Conservation (phyloP, 2,113 vertebrate genomes). For the Laticauda colubrina region DNA sequence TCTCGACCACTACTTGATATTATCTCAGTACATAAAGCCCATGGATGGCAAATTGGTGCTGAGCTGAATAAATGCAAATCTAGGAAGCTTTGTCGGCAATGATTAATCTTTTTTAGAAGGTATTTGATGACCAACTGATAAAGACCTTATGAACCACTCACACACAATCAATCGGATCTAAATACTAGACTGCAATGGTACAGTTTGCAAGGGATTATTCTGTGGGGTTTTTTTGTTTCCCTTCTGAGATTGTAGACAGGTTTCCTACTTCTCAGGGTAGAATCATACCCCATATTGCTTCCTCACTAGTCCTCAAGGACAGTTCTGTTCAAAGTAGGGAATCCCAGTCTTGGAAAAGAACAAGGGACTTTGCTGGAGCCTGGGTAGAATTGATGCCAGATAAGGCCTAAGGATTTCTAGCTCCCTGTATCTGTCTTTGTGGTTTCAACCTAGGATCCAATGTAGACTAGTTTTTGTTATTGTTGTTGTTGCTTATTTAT, state of each 20-base stretch:
- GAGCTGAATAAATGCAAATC: background rate
- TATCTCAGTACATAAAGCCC: background rate
- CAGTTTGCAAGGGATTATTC: background rate
- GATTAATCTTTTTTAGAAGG: background rate
- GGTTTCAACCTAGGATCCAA: background rate
- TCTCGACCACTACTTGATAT: background rate
- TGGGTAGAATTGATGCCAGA: background rate
- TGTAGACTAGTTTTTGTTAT: background rate
- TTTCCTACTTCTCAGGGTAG: background rate
- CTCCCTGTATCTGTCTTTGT: background rate
- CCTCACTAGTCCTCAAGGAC: background rate
- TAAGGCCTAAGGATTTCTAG: background rate
- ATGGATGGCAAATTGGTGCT: background rate
- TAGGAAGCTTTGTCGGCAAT: background rate
- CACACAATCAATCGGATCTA: background rate
- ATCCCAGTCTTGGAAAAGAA: background rate
- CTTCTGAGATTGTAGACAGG: background rate
- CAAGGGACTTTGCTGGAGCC: background rate
- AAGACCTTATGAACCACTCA: background rate
- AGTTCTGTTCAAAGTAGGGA: background rate
- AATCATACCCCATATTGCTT: background rate
- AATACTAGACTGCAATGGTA: background rate
- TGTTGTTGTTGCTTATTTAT: background rate
- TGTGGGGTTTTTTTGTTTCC: background rate
- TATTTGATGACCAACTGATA: background rate